phyloP scores from a whole-genome alignment of 1,140 invertebrate genomes.

The Thrips palmi region DNA sequence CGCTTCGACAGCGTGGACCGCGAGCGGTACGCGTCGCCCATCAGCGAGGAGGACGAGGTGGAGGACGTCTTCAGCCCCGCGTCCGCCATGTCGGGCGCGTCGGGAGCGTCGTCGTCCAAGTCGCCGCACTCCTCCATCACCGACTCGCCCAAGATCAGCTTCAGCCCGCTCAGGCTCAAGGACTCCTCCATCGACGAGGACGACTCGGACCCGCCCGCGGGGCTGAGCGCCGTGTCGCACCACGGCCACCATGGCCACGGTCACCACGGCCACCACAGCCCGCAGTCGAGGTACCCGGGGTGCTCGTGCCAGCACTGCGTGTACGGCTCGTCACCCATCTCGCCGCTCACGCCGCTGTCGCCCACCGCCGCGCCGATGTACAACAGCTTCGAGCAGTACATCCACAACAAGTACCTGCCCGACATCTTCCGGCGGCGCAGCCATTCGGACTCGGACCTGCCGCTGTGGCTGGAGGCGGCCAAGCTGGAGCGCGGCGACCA shows the following conservation, averaged over 20 bases:
- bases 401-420: conserved; percentile 53
- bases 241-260: conserved; percentile 8
- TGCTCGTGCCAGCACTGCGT: conserved; percentile 24
- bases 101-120: conserved; percentile 30
- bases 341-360: conserved; percentile 32
- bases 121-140: conserved; percentile 30
- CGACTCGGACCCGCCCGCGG: conserved; percentile 21
- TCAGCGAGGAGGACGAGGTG: conserved; percentile 27
- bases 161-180: conserved; percentile 35
- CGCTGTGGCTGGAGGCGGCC: conserved; percentile 28
- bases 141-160: conserved; percentile 34
- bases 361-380: conserved; percentile 31
- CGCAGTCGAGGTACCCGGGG: conserved; percentile 25
- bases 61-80: conserved; percentile 36
- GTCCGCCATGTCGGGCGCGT: too few species aligned
- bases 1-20: conserved; percentile 29
- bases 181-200: conserved; percentile 27
- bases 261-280: conserved; percentile 14
- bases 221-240: conserved; percentile 16
- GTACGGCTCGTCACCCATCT: conserved; percentile 36
- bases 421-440: conserved; percentile 44
- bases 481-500: conserved; percentile 19
- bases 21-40: conserved; percentile 22
- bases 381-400: conserved; percentile 47
- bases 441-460: conserved; percentile 54